Percentiles rank a stretch among this genome's conserved stretches.
These are phyloP conservation scores for Xenentodon cancila DNA, from an alignment of 2,797 vertebrate species.

Conservation along the genomic window DNA sequence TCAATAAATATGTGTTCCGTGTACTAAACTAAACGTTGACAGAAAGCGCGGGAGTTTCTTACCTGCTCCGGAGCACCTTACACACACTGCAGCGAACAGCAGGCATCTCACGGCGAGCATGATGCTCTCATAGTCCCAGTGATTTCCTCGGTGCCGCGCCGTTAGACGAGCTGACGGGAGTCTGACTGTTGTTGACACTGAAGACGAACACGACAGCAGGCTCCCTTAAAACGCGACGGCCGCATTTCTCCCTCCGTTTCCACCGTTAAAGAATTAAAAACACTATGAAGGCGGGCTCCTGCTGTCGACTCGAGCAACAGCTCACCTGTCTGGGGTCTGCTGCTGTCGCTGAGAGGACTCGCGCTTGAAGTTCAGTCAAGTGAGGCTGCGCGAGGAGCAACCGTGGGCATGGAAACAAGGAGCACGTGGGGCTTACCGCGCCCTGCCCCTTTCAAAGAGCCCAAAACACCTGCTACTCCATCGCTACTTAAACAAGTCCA, in stretches of 20 bases:
- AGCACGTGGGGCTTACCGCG: constrained; percentile 61
- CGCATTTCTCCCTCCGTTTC: constrained; percentile 54
- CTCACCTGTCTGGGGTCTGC: constrained; percentile 16
- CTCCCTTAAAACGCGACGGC: constrained; percentile 35
- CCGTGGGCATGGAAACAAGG: constrained; percentile 41
- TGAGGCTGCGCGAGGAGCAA: constrained; percentile 53
- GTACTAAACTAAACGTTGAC: background rate
- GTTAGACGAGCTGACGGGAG: constrained; percentile 42
- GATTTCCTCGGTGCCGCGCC: constrained; percentile 62
- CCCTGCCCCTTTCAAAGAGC: constrained; percentile 23
- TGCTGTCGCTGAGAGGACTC: background rate
- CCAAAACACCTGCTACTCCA: background rate
- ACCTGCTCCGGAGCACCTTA: constrained; percentile 84
- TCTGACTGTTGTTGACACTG: constrained; percentile 37
- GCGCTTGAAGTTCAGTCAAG: too few species aligned
- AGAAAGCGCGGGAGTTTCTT: constrained; percentile 36
- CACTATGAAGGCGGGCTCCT: background rate
- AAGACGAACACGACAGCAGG: constrained; percentile 36
- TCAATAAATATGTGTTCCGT: background rate
- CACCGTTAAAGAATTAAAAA: constrained; percentile 1
- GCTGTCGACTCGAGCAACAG: constrained; percentile 5
- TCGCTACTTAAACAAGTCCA: too few species aligned
- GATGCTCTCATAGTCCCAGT: constrained; percentile 86
- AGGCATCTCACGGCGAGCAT: constrained; percentile 89
- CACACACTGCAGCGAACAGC: constrained; percentile 86